Evolutionary conservation across 2,888 invertebrate genomes (phyloP), one percentile per base, ranked within the genome.

Genomic region (Dilophus febrilis): DNA sequence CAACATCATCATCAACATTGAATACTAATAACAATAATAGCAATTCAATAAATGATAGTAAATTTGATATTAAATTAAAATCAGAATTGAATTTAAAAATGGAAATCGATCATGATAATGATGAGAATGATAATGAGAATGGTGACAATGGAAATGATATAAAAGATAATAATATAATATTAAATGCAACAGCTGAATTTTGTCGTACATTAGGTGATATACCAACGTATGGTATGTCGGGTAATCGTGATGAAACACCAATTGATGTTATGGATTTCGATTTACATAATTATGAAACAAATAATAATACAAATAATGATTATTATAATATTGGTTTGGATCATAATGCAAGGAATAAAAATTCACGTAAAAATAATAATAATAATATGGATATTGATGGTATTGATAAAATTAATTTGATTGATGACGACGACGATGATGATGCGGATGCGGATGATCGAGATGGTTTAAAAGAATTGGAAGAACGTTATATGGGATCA

Each of bases 161-260:
- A 1, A 45, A 47, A 6, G 40, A 44, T 27, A 54, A 67, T 38
- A 66, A 65, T 3, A 92, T 94, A 53, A 74, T 82, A 42, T 65
- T 95, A 40, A 91, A 95, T 67, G 80, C 90, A 2, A 94, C 92
- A 1, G 92, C 94, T 0, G 95, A 95, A 69, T 95, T 95, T 67
- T 95, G 95, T 56, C 76, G 94, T 51, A 90, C 91, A 35, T 70
- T 95, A 7, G 91, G 94, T 2, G 92, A 94, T 58, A 91, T 92
- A 52, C 92, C 94, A 41, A 91, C 91, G 0, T 91, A 91, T 57
- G 92, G 90, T 13, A 78, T 79, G 59, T 80, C 88, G 16, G 90
- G 90, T 27, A 90, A 91, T 65, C 68, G 90, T 27, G 87, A 90
- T 53, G 82, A 83, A 53, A 82, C 81, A 48, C 75, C 76, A 40